Base-by-base conservation (phyloP, 2,888 invertebrate genomes). In the Tryphoninae sp. region DNA sequence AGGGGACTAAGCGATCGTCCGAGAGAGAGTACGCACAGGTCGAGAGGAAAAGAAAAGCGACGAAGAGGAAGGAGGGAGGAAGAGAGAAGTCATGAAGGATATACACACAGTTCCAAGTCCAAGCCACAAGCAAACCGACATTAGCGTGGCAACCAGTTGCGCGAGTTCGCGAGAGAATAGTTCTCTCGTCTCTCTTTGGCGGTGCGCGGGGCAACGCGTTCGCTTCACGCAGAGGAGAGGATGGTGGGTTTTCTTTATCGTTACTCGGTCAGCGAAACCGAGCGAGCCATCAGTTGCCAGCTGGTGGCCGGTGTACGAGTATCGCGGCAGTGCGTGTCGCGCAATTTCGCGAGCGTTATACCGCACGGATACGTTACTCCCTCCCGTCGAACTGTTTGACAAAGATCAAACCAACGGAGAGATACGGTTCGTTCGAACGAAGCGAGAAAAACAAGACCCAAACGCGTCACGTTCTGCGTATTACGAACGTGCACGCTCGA, bases 221-320 rank as follows among this genome's bases (percentile, higher is more conserved):
- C 76, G 19, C 61, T 23, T 61, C 40, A 23, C 40, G 77, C 19
- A 16, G 49, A 55, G 67, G 76, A 51, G 51, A 51, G 51, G 83
- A 82, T 81, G 73, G 76, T 68, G 42, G 42, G 23, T 78, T 51
- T 55, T 59, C 61, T 72, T 71, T 68, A 42, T 74, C 69, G 58
- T 65, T 51, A 40, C 73, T 74, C 61, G 62, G 68, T 69, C 65
- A 64, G 72, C 71, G 61, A 58, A 62, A 61, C 73, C 67, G 78
- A 75, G 85, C 77, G 61, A 80, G 76, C 40, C 40, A 40, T 78
- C 89, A 90, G 90, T 90, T 85, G 89, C 87, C 90, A 89, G 89
- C 86, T 89, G 88, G 87, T 87, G 83, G 87, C 85, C 87, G 88
- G 86, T 83, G 84, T 78, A 83, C 84, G 87, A 81, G 88, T 87